These are phyloP conservation scores for Apus apus DNA, from an alignment of 2,113 vertebrate species.

Conservation along the genomic window DNA sequence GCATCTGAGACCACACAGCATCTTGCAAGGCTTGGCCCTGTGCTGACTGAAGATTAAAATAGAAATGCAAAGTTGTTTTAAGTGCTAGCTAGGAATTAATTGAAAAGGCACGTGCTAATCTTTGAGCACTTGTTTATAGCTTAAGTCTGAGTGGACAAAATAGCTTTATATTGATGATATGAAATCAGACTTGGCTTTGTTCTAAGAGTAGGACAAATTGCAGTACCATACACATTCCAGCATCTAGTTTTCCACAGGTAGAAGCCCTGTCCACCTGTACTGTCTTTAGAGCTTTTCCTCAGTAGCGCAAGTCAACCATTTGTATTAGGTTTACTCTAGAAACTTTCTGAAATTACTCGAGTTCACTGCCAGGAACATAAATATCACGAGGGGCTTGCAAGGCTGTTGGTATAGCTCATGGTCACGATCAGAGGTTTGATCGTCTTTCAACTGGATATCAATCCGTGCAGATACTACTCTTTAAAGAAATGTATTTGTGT, in stretches of 20 bases:
- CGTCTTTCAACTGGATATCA: neutral
- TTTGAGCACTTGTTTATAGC: neutral
- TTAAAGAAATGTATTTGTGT: too few species aligned
- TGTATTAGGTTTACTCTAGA: neutral
- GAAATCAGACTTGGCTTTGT: neutral
- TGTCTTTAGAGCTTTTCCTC: neutral
- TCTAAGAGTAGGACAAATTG: neutral
- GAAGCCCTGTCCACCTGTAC: neutral
- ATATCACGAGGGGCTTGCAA: neutral
- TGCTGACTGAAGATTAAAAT: neutral
- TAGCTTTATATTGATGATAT: neutral
- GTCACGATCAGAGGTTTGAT: neutral
- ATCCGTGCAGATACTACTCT: neutral
- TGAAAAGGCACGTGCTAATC: neutral
- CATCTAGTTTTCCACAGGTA: neutral
- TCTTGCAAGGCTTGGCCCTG: neutral
- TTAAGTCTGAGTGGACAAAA: neutral
- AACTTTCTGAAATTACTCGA: neutral
- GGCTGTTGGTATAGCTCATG: neutral
- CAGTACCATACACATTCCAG: neutral
- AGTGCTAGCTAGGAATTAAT: fast-evolving
- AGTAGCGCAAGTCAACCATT: neutral
- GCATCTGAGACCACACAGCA: fast-evolving
- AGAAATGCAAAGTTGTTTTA: neutral
- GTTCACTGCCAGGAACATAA: neutral